Conservation (phyloP, 2,113 vertebrate species). For the Malaclemys terrapin region DNA sequence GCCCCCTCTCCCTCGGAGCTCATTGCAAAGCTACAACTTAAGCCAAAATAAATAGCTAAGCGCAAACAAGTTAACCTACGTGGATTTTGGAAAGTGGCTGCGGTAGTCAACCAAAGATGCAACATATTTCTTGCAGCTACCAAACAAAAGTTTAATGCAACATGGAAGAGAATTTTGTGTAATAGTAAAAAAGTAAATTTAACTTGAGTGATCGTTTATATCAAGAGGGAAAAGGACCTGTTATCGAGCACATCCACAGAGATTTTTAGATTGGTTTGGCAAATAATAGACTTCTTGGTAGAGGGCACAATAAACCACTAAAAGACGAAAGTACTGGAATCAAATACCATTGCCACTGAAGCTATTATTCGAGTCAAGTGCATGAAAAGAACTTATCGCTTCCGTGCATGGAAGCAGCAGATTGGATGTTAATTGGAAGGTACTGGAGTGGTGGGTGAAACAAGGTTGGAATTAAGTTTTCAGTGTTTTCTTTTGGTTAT, state of each 20-base stretch:
- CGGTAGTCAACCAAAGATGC: not conserved
- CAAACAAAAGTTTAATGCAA: not conserved
- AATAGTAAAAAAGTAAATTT: not conserved
- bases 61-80: not conserved
- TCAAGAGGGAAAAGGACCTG: not conserved
- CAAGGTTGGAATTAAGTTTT: not conserved
- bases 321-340: not conserved
- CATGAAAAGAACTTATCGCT: slow-evolving; percentile 19
- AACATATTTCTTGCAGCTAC: not conserved
- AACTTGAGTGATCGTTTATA: not conserved
- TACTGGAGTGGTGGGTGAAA: not conserved
- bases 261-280: not conserved
- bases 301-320: not conserved
- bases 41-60: not conserved
- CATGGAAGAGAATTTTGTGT: not conserved
- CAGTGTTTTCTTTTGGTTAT: not conserved
- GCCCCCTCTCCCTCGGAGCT: not conserved
- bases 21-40: not conserved
- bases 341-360: not conserved
- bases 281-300: not conserved
- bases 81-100: not conserved
- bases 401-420: slow-evolving; percentile 4
- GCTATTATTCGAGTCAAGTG: not conserved
- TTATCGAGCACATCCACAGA: not conserved
- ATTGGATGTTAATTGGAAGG: slow-evolving; percentile 26